Evolutionary conservation across 2,797 vertebrate genomes (phyloP).

Genomic region (Myotis pilosus): DNA sequence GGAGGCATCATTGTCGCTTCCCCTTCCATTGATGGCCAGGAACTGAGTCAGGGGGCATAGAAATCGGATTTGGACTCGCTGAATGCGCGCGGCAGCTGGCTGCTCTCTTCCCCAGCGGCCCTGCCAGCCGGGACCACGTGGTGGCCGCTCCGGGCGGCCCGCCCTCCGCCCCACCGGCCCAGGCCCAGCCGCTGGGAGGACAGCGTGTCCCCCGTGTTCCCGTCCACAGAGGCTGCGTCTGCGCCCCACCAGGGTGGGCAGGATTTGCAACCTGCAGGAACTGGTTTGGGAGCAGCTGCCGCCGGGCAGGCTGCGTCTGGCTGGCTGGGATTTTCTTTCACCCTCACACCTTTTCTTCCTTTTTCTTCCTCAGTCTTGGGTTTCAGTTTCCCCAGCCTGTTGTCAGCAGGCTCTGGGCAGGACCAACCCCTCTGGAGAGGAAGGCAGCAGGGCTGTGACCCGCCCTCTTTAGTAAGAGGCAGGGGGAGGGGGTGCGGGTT

Average conservation of each 20-base stretch:
- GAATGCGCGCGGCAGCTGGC: conserved; percentile 63
- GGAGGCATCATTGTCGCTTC: conserved; percentile 43
- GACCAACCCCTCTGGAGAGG: neutral
- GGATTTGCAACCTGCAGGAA: conserved; percentile 48
- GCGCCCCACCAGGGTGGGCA: neutral
- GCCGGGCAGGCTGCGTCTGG: conserved; percentile 52
- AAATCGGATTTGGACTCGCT: conserved; percentile 43
- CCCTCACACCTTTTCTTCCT: conserved; percentile 45
- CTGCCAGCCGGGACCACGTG: neutral
- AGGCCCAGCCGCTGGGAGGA: too few relatives aligned
- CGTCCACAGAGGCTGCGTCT: too few relatives aligned
- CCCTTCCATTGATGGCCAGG: conserved; percentile 72
- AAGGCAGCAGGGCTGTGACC: neutral
- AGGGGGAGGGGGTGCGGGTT: too few relatives aligned
- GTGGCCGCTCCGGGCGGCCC: rapidly evolving
- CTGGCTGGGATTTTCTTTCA: neutral
- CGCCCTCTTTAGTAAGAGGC: too few relatives aligned
- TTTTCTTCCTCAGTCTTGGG: rapidly evolving
- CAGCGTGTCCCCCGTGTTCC: too few relatives aligned
- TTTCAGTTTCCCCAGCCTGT: conserved; percentile 32
- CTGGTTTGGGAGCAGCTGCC: conserved; percentile 60
- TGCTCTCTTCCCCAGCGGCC: conserved; percentile 54
- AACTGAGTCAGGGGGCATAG: conserved; percentile 71
- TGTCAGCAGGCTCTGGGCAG: neutral
- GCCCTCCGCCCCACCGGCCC: neutral